Evolutionary conservation across 2,113 vertebrate genomes (phyloP).

Genomic region (Acanthochromis polyacanthus): DNA sequence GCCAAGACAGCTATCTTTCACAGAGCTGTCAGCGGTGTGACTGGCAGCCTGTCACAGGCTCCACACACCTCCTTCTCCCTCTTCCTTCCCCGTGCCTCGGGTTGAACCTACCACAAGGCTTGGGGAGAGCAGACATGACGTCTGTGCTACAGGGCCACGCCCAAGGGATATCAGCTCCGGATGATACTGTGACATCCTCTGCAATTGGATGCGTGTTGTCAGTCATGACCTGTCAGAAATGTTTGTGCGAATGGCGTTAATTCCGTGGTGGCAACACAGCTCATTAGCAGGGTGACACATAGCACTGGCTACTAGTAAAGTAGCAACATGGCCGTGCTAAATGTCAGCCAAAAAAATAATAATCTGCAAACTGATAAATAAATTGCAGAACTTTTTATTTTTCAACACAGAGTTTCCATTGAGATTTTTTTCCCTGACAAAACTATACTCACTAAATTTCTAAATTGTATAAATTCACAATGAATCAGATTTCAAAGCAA

Average conservation of each 20-base stretch:
- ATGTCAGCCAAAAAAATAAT: slow-evolving; percentile 7
- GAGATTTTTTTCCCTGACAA: too few relatives aligned
- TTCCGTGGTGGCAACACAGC: slow-evolving; percentile 23
- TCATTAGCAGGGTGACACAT: slow-evolving; percentile 49
- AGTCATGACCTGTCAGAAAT: slow-evolving; percentile 79
- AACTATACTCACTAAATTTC: neutral
- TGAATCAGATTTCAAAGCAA: slow-evolving; percentile 3
- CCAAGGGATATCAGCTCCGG: slow-evolving; percentile 77
- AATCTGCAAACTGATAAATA: neutral
- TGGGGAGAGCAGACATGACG: slow-evolving; percentile 80
- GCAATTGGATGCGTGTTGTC: slow-evolving; percentile 80
- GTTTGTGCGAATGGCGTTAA: slow-evolving; percentile 66
- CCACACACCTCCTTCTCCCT: slow-evolving; percentile 85
- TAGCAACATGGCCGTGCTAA: neutral
- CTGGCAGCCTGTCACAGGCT: slow-evolving; percentile 85
- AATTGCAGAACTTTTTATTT: neutral
- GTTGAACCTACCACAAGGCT: slow-evolving; percentile 81
- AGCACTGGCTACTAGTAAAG: slow-evolving; percentile 6
- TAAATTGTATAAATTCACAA: neutral
- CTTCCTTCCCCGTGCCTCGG: slow-evolving; percentile 79
- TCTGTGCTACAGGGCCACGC: slow-evolving; percentile 83
- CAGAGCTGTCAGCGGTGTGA: slow-evolving; percentile 87
- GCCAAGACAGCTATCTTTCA: slow-evolving; percentile 89
- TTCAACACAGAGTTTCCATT: neutral
- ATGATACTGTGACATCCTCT: slow-evolving; percentile 82